Evolutionary conservation across 2,113 vertebrate genomes (phyloP).

Genomic region (Rhea pennata): DNA sequence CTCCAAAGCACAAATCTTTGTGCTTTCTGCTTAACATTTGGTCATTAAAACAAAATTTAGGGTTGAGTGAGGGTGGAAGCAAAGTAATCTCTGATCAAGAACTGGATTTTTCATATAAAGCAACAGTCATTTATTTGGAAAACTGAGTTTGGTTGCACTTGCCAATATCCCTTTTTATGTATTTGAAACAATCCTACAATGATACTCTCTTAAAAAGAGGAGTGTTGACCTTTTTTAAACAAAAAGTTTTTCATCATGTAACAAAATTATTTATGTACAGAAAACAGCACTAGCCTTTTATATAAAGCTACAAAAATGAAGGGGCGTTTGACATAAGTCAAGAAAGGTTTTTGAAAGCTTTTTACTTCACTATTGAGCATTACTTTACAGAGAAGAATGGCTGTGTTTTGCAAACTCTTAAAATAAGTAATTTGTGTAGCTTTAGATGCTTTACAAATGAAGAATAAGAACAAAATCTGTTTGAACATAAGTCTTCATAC

Average conservation of each 20-base stretch:
- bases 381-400: background rate
- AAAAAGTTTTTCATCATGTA: background rate
- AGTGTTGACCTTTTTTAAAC: constrained; percentile 3
- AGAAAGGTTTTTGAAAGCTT: background rate
- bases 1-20: background rate
- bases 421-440: background rate
- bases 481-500: background rate
- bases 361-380: background rate
- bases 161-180: background rate
- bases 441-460: background rate
- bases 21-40: background rate
- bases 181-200: background rate
- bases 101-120: background rate
- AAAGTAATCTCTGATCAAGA: background rate
- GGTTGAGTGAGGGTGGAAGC: background rate
- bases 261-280: background rate
- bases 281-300: background rate
- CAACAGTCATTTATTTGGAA: background rate
- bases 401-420: background rate
- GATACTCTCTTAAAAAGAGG: background rate
- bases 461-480: background rate
- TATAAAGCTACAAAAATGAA: background rate
- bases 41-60: background rate
- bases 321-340: background rate
- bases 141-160: background rate